Evolutionary conservation across 2,888 invertebrate species (phyloP), one percentile per base, ranked within the genome.

Genomic region (Laspeyria flexula): DNA sequence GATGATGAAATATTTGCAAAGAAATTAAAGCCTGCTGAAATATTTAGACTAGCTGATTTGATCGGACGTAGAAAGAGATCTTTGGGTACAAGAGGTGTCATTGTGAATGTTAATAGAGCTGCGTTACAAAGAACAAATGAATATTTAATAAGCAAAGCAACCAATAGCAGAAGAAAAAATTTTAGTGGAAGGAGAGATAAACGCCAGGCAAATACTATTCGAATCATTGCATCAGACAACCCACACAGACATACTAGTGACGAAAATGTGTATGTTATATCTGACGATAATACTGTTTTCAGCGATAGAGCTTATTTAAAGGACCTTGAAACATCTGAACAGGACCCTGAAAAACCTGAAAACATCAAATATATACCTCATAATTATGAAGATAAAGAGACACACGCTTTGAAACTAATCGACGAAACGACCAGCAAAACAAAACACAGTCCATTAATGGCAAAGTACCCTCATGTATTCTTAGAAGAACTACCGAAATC

Each of bases 391-490:
- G 18, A 5, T 18, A 5, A 5, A 11, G 73, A 81, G 3, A 65
- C 68, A 0, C 56, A 53, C 1, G 33, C 56, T 5, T 55, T 67
- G 29, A 75, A 71, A 25, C 12, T 70, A 9, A 84, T 83, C 13
- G 62, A 67, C 3, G 65, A 62, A n/a, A n/a, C n/a, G n/a, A n/a
- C n/a, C n/a, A n/a, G n/a, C 12, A 73, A 60, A 59, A 73, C 73
- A 0, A 73, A 79, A 41, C 80, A 81, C 21, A 84, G 80, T 50
- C 57, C 71, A 3, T 63, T 88, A 3, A 86, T 87, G 85, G 79
- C 86, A 0, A 87, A 82, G 70, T 91, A 91, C 44, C 90, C 90
- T 1, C 90, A 91, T 43, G 71, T 91, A 29, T 83, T 91, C 33
- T 65, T 85, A 68, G 86, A 87, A 45, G 83, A 85, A 47, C 56